Percentiles rank a stretch among this genome's conserved stretches.
These are phyloP conservation scores for Hirudinaria manillensis DNA, from an alignment of 2,888 invertebrate species.

Conservation along the genomic window DNA sequence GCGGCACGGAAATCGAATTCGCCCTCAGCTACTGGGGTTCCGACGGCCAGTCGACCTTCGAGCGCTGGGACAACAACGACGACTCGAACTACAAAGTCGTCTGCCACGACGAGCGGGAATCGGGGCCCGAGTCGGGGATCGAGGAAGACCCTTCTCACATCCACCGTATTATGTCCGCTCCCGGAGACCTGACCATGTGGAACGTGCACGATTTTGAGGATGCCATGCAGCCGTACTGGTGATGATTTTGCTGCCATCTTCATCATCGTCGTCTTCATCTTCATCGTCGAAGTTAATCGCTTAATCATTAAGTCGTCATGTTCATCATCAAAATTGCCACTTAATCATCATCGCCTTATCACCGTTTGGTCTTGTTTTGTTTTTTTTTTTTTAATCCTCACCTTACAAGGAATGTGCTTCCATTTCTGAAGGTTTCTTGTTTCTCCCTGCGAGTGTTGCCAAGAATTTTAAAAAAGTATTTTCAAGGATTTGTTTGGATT, in stretches of 20 bases:
- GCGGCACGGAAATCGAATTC: neutral
- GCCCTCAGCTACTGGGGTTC: neutral
- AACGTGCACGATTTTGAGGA: neutral
- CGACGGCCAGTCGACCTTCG: neutral
- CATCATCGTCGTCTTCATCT: neutral
- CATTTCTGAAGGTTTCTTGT: too few species aligned
- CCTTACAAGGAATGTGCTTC: too few species aligned
- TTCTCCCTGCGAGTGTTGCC: too few species aligned
- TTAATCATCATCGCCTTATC: too few species aligned
- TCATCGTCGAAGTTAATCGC: neutral
- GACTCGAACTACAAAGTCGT: constrained; percentile 5
- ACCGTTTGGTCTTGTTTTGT: too few species aligned
- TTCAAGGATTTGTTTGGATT: too few species aligned
- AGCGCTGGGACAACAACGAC: constrained; percentile 14
- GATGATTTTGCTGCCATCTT: neutral
- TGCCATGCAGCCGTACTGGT: neutral
- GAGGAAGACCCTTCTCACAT: neutral
- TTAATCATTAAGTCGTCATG: neutral
- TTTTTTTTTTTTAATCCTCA: too few species aligned
- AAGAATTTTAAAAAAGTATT: too few species aligned
- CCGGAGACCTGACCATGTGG: neutral
- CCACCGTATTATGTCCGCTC: neutral
- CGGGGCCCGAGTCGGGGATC: neutral
- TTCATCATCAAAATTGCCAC: neutral
- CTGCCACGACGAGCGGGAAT: neutral